These are phyloP conservation scores for Aleiodes sp. DNA, from an alignment of 1,140 invertebrate genomes.

Conservation along the genomic window DNA sequence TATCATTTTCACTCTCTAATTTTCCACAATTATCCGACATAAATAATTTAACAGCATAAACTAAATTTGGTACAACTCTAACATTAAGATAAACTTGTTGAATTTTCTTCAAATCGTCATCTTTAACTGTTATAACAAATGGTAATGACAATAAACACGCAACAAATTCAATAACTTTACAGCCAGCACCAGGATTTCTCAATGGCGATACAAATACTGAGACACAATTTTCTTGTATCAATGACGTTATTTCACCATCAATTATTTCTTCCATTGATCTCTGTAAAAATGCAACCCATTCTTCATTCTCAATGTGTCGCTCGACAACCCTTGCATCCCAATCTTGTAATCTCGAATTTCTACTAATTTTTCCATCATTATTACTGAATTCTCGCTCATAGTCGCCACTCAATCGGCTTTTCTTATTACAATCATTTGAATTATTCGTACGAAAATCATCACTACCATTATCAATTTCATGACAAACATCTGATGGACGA, in stretches of 20 bases:
- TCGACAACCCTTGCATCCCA: constrained; percentile 61
- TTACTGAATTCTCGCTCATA: constrained; percentile 51
- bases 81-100: constrained; percentile 77
- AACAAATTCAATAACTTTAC: constrained; percentile 74
- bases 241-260: constrained; percentile 76
- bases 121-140: constrained; percentile 70
- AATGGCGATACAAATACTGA: constrained; percentile 78
- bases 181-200: constrained; percentile 71
- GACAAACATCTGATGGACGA: too few relatives aligned
- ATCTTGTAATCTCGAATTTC: constrained; percentile 47
- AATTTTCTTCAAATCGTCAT: constrained; percentile 69
- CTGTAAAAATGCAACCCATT: constrained; percentile 77
- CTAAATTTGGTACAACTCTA: constrained; percentile 79
- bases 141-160: constrained; percentile 76
- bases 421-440: constrained; percentile 2
- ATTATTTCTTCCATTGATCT: constrained; percentile 75
- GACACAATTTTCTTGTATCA: constrained; percentile 78
- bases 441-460: neutral
- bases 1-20: constrained; percentile 29
- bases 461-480: constrained; percentile 7
- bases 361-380: constrained; percentile 29
- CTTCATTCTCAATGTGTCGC: constrained; percentile 80
- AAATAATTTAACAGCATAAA: constrained; percentile 76
- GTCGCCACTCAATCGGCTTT: constrained; percentile 47
- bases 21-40: constrained; percentile 52